Conservation (phyloP, 2,797 vertebrate genomes). For the Streptopelia turtur region DNA sequence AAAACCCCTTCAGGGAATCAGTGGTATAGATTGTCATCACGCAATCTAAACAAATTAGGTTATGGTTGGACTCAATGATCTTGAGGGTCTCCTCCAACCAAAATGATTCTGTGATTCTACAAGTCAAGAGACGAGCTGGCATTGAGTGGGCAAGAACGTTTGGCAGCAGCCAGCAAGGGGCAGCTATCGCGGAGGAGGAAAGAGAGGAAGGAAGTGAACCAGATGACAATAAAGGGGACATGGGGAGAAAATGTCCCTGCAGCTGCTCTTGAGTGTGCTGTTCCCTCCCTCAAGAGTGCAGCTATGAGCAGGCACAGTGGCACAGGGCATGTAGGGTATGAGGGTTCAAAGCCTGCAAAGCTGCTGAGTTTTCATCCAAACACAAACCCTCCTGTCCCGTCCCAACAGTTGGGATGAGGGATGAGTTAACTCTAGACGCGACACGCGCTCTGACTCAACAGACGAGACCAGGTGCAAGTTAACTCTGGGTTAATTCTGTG, state of each 20-base stretch:
- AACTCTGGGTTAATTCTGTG: too few species aligned
- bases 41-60: not conserved
- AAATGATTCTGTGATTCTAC: not conserved
- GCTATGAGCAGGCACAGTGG: not conserved
- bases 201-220: not conserved
- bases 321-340: too few species aligned
- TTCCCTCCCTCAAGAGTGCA: rapidly evolving
- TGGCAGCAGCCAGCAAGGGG: not conserved
- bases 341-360: not conserved
- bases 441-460: too few species aligned
- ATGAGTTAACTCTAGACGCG: too few species aligned
- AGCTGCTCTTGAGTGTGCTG: rapidly evolving
- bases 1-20: not conserved
- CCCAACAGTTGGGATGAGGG: too few species aligned
- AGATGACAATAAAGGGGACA: not conserved
- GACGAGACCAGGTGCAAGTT: too few species aligned
- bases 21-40: not conserved
- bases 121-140: not conserved
- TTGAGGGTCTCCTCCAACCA: too few species aligned
- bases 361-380: not conserved
- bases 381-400: not conserved
- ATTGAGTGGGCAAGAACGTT: rapidly evolving
- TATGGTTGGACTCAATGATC: too few species aligned
- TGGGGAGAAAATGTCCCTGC: not conserved
- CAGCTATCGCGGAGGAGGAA: not conserved